A percentile compares a stretch with the other conserved stretches of the same genome.
phyloP scores from a whole-genome alignment of 1,140 invertebrate species.

The Leptopilina boulardi region DNA sequence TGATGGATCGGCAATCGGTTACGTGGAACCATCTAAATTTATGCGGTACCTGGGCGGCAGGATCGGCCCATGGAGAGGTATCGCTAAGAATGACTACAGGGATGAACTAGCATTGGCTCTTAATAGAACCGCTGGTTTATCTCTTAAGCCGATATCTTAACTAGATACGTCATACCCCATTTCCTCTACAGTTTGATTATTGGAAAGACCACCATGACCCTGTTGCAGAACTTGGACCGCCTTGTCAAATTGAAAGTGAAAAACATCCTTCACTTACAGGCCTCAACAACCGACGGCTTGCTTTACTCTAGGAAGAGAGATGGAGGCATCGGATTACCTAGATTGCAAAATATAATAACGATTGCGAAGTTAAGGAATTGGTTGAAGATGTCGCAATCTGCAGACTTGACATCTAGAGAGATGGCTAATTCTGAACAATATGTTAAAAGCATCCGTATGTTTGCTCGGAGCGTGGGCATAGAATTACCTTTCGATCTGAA shows the following conservation, averaged over 20 bases:
- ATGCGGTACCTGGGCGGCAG: too few relatives aligned
- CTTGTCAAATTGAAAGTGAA: background rate
- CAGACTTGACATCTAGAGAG: too few relatives aligned
- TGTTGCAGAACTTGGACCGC: background rate
- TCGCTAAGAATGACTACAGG: too few relatives aligned
- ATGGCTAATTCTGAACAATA: too few relatives aligned
- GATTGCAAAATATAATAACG: background rate
- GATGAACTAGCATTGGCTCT: too few relatives aligned
- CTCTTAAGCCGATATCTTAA: background rate
- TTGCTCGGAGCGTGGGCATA: too few relatives aligned
- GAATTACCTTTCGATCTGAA: background rate
- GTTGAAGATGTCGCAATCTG: background rate
- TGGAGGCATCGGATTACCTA: background rate
- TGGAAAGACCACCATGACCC: background rate
- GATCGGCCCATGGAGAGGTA: too few relatives aligned
- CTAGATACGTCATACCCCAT: background rate
- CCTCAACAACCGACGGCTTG: background rate
- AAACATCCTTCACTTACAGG: background rate
- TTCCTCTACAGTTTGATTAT: background rate
- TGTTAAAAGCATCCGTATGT: too few relatives aligned
- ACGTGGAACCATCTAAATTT: too few relatives aligned
- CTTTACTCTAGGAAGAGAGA: background rate
- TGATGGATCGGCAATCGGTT: too few relatives aligned
- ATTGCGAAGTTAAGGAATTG: background rate
- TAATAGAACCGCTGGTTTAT: background rate